Base-by-base conservation (phyloP, 2,888 invertebrate genomes). In the Alviniconcha strummeri region DNA sequence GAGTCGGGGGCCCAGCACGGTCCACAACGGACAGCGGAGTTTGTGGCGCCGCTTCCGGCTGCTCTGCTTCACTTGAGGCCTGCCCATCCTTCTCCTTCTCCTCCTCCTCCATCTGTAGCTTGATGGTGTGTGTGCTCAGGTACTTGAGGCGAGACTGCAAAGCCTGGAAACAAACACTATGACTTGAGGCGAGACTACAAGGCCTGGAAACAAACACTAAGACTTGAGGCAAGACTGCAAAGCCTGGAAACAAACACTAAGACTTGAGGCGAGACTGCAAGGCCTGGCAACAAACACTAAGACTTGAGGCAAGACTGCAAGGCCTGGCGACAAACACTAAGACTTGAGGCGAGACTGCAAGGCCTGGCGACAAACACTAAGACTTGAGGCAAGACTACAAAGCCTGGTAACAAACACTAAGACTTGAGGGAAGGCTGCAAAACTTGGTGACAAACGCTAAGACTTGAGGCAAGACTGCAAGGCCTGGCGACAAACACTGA, bases 121-220 rank as follows among this genome's bases (percentile, higher is more conserved):
- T 92, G 78, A 93, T 87, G 67, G 91, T 89, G 86, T 93, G 92
- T 9, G 89, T 89, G 85, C 90, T 92, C 52, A 94, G 90, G 87
- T 93, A 94, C 84, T 92, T 89, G 77, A 92, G 87, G 54, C 93
- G 88, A 0, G 92, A 91, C 88, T 93, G 93, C 85, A 90, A 85
- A 7, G 93, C 93, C 92, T 92, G 85, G 4, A 36, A 36, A 36
- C 36, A 36, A 36, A 36, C 36, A 36, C 36, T 36, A 36, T n/a
- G n/a, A 94, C 84, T 92, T 89, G 77, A 92, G 87, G 54, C 93
- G 88, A 0, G 92, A 91, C 88, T 93, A 93, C 85, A 90, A 85
- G 8, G 93, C 93, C 92, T 92, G 85, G 4, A n/a, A n/a, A 86
- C 57, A 67, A 19, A 13, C 17, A 72, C 5, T 74, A 19, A 36